Percentiles rank a stretch among this genome's conserved stretches.
Conservation (phyloP, 2,113 vertebrate genomes). For the Calonectris borealis region DNA sequence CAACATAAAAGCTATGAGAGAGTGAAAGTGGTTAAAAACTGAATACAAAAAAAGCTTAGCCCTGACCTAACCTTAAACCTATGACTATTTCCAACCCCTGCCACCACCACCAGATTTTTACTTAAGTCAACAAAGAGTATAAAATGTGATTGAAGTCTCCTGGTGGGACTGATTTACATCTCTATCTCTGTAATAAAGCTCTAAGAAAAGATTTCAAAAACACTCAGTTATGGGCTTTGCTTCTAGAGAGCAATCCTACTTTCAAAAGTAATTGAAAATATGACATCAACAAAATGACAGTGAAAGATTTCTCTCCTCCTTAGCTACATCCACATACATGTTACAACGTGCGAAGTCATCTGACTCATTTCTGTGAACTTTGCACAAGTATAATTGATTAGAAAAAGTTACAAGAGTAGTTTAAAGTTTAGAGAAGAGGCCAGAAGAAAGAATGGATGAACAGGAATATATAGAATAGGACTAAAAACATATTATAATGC, state of each 20-base stretch:
- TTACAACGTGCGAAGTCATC: background rate
- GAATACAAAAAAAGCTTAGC: background rate
- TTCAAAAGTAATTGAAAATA: background rate
- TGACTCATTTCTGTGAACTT: background rate
- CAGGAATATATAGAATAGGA: background rate
- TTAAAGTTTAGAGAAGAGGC: background rate
- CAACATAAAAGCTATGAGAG: background rate
- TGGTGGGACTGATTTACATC: background rate
- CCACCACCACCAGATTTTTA: background rate
- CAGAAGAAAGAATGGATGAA: background rate
- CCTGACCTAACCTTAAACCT: background rate
- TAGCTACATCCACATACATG: background rate
- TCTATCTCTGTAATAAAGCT: background rate
- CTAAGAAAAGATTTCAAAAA: background rate
- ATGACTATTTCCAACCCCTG: background rate
- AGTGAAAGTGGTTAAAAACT: background rate
- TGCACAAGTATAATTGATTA: background rate
- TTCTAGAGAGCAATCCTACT: background rate
- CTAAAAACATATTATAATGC: background rate
- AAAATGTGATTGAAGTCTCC: background rate
- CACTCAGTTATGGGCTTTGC: rapidly evolving
- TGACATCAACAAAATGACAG: background rate
- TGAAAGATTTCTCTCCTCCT: background rate
- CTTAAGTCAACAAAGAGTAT: background rate
- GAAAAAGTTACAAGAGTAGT: background rate